Evolutionary conservation across 2,113 vertebrate genomes (phyloP), one percentile per base, ranked within the genome.

Genomic region (Pipa parva): DNA sequence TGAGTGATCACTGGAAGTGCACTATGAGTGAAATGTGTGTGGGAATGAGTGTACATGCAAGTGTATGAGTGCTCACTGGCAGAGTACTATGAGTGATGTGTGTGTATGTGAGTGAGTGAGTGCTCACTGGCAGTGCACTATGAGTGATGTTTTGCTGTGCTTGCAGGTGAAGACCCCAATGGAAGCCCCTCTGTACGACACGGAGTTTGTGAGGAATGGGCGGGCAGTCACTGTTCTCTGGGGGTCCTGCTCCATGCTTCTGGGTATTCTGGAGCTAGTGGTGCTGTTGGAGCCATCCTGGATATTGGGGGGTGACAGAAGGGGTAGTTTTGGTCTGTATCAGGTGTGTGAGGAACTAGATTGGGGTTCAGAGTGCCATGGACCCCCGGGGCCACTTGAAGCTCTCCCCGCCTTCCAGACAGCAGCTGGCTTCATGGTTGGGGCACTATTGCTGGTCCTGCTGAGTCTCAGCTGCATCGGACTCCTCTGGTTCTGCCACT

Each of bases 391-490:
- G 65, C 80, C 76, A 5, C 81, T 92, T 56, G 84, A 88, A 3
- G 87, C 91, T 0, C 81, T 92, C 54, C 89, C 89, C 0, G 81
- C 89, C 55, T 91, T 92, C 83, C 84, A 91, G 81, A 87, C 90
- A 0, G 83, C 89, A 4, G 88, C 91, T 0, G 86, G 90, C 24
- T 68, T 91, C 67, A 88, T 92, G 59, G 85, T 90, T 2, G 82
- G 88, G 61, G 90, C 91, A 5, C 77, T 92, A 21, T 81, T 83
- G 74, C 79, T 89, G 15, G 87, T 90, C 28, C 87, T 89, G 87
- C 83, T 81, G 77, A 89, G 88, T 36, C 79, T 91, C 21, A 78
- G 85, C 25, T 90, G 87, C 69, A 78, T 91, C 24, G 80, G 78
- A 25, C 86, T 92, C 50, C 88, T 91, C 75, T 77, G 89, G 61